These are phyloP conservation scores for Scaptomyza pallida DNA, from an alignment of 1,140 invertebrate genomes.

Conservation along the genomic window DNA sequence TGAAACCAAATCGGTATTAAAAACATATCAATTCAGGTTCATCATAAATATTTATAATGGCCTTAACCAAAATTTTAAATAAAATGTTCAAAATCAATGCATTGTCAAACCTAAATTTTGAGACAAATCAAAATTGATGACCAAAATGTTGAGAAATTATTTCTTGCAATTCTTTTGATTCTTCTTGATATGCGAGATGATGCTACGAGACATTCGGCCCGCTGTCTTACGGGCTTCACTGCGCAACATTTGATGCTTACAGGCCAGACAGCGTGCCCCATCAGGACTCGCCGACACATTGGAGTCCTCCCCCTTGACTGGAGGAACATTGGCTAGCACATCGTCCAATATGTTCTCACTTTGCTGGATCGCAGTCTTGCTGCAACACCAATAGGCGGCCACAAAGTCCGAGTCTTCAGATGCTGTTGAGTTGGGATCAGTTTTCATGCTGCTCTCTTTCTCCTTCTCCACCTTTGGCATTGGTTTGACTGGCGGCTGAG, in stretches of 20 bases:
- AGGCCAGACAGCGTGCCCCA: constrained; percentile 7
- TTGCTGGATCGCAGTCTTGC: constrained; percentile 1
- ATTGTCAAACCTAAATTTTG: no score
- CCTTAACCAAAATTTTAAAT: no score
- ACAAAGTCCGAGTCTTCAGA: constrained; percentile 55
- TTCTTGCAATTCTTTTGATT: constrained; percentile 31
- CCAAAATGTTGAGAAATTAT: constrained; percentile 12
- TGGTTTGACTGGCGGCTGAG: neutral
- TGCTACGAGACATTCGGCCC: constrained; percentile 26
- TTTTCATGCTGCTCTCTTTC: neutral
- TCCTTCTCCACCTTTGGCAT: neutral
- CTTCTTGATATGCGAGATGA: constrained; percentile 38
- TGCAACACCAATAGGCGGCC: constrained; percentile 34
- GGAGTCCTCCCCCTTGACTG: neutral
- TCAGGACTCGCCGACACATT: neutral
- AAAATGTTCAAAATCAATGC: no score
- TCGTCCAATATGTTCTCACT: neutral
- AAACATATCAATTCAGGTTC: no score
- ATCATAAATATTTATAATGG: no score
- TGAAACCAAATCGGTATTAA: no score
- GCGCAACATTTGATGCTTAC: constrained; percentile 23
- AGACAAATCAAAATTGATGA: neutral
- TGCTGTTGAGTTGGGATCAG: constrained; percentile 16
- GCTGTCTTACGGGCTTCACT: constrained; percentile 13
- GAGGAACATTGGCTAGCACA: neutral